These are phyloP conservation scores for Chaetura pelagica DNA, from an alignment of 2,113 vertebrate genomes.

Conservation along the genomic window DNA sequence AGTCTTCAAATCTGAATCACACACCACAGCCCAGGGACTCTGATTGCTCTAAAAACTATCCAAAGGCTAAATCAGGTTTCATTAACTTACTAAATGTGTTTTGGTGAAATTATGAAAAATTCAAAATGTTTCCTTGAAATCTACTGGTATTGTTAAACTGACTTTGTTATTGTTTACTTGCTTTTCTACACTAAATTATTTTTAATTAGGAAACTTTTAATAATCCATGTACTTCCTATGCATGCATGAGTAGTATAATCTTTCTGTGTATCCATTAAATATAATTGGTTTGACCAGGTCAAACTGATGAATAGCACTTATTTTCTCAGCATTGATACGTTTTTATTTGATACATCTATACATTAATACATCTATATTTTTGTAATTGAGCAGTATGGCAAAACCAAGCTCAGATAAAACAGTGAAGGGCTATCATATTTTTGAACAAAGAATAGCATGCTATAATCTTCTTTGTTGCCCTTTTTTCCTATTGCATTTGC, in stretches of 20 bases:
- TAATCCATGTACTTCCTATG: background rate
- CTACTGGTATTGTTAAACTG: background rate
- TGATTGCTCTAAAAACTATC: background rate
- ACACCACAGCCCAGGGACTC: background rate
- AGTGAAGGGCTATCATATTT: background rate
- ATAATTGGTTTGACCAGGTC: background rate
- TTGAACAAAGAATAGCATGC: background rate
- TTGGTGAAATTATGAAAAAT: background rate
- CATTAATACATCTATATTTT: no score
- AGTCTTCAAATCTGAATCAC: background rate
- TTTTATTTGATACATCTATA: background rate
- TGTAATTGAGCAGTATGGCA: background rate
- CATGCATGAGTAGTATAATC: rapidly evolving
- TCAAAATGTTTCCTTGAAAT: background rate
- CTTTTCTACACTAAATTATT: background rate
- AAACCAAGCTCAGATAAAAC: background rate
- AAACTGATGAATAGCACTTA: background rate
- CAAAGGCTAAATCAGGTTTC: background rate
- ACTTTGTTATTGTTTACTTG: rapidly evolving
- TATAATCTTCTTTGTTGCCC: background rate
- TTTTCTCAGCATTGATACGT: background rate
- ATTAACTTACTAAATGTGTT: background rate
- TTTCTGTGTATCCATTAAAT: background rate
- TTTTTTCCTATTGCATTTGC: background rate
- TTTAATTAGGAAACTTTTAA: background rate